Conservation (phyloP, 2,797 vertebrate species). For the Pseudotriccus pelzelni region DNA sequence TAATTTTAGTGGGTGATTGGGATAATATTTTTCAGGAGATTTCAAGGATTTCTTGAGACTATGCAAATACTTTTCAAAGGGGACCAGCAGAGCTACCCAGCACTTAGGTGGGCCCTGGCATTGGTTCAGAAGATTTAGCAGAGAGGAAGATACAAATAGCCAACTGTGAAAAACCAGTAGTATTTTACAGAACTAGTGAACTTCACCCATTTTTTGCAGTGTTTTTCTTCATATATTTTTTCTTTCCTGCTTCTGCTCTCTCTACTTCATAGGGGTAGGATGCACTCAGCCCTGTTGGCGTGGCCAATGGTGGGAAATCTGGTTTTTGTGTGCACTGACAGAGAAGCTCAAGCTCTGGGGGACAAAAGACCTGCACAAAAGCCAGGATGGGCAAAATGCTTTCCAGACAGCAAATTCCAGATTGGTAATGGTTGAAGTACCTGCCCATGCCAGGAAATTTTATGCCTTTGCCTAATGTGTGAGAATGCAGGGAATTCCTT, state of each 20-base stretch:
- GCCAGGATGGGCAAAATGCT: background rate
- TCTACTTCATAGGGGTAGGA: accelerated
- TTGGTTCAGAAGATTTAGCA: background rate
- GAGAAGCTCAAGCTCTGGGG: background rate
- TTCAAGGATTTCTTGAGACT: background rate
- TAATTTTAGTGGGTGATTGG: background rate
- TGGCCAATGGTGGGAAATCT: accelerated
- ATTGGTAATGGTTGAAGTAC: background rate
- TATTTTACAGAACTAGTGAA: background rate
- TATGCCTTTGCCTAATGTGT: background rate
- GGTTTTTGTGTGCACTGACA: accelerated
- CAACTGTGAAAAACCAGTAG: background rate
- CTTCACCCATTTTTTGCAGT: background rate
- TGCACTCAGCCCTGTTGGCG: accelerated
- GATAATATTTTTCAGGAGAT: background rate
- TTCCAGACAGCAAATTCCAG: background rate
- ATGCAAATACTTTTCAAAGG: background rate
- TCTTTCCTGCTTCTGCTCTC: background rate
- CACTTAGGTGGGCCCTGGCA: background rate
- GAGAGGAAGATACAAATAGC: background rate
- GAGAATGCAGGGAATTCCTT: background rate
- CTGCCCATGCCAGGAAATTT: background rate
- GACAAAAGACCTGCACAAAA: background rate
- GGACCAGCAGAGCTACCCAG: background rate
- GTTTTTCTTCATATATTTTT: background rate